Evolutionary conservation across 2,888 invertebrate species (phyloP).

Genomic region (Sympetrum striolatum): DNA sequence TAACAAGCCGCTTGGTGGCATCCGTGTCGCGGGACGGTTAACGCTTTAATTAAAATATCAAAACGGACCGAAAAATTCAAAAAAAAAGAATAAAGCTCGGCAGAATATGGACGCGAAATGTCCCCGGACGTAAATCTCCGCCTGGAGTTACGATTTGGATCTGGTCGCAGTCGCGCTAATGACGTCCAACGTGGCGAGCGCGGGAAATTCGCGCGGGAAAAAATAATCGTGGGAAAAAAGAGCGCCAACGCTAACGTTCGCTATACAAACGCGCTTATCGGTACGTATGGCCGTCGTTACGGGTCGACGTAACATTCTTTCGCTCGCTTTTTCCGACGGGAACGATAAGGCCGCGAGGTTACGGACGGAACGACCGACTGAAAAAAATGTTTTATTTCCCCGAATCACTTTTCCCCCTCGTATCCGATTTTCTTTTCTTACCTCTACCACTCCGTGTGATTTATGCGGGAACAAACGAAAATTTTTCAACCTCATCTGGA

Average conservation of each 20-base stretch:
- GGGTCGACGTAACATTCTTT: background rate
- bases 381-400: background rate
- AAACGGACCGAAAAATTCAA: background rate
- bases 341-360: background rate
- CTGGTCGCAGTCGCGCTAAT: background rate
- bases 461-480: background rate
- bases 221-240: background rate
- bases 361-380: background rate
- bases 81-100: background rate
- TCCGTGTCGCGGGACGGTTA: slow-evolving; percentile 1
- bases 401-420: background rate
- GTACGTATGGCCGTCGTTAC: background rate
- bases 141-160: background rate
- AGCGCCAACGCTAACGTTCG: background rate
- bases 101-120: too few species aligned
- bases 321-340: background rate
- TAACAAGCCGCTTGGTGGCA: background rate
- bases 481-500: background rate
- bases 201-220: background rate
- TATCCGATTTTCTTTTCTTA: background rate
- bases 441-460: background rate
- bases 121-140: background rate
- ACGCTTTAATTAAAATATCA: slow-evolving; percentile 33
- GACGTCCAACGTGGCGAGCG: background rate
- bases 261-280: background rate